Evolutionary conservation across 1,140 invertebrate species (phyloP), one percentile per base, ranked within the genome.

Genomic region (Goniozus legneri): DNA sequence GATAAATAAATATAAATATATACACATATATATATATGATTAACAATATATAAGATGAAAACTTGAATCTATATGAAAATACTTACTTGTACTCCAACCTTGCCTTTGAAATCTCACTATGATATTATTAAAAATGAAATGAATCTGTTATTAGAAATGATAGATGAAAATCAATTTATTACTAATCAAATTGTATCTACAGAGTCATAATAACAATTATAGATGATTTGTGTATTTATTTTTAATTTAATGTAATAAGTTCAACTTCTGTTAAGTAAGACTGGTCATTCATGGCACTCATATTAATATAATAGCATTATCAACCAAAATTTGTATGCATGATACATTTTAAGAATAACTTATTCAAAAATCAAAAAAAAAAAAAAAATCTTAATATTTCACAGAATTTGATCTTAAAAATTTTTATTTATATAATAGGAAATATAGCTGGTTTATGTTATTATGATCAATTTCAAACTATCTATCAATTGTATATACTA

Each of bases 151-250:
- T n/a, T 10, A 27, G 24, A 27, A 27, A 27, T 27, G 24, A 27
- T 44, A 47, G 32, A 43, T 15, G 18, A 31, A 41, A 44, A 13
- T 62, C 60, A 62, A 62, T 62, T 62, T 53, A 61, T 30, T 36
- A 52, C 52, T 61, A 62, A 62, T 62, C 60, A 62, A 62, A 62
- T 56, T 47, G 56, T 47, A 58, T 50, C 55, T 58, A 33, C 44
- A 37, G 47, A 61, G 58, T 49, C 52, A 61, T 61, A 62, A 50
- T 58, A 58, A 54, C 27, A 48, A 21, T 62, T 54, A 31, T 51
- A 49, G 40, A 51, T 61, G 50, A 60, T 50, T 47, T 61, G 42
- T 47, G 21, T 54, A 46, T 33, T 13, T 13, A 4, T 15, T 15
- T 37, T 47, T 44, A 55, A 56, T 58, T 50, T 24, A 14, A 3